These are phyloP conservation scores for Tiliacea citrago DNA, from an alignment of 2,888 invertebrate species.

Conservation along the genomic window DNA sequence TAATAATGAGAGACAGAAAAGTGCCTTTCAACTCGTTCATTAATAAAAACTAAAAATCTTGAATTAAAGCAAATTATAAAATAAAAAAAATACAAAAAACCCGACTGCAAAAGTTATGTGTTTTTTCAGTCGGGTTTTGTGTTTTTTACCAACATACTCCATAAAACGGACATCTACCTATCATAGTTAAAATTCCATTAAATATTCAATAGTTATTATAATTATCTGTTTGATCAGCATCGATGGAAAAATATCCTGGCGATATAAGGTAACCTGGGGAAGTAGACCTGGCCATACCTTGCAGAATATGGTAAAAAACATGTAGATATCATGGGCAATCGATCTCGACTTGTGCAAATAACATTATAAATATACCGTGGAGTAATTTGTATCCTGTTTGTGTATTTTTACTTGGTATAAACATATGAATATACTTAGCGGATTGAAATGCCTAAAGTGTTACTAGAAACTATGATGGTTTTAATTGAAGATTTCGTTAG, in stretches of 20 bases:
- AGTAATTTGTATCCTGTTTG: slow-evolving; percentile 15
- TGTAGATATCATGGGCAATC: slow-evolving; percentile 39
- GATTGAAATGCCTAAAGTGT: not conserved
- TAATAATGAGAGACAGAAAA: too few species aligned
- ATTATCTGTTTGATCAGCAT: slow-evolving; percentile 55
- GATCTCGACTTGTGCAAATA: slow-evolving; percentile 44
- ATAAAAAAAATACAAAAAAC: too few species aligned
- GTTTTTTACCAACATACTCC: slow-evolving; percentile 4
- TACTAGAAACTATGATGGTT: not conserved
- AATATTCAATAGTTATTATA: slow-evolving; percentile 60
- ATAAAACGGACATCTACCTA: slow-evolving; percentile 37
- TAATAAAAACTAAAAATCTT: too few species aligned
- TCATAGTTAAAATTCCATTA: slow-evolving; percentile 44
- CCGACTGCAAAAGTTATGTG: too few species aligned
- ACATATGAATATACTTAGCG: not conserved
- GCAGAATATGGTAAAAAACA: slow-evolving; percentile 30
- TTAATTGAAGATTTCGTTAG: not conserved
- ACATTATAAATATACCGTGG: slow-evolving; percentile 33
- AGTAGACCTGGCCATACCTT: slow-evolving; percentile 37
- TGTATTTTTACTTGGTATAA: not conserved
- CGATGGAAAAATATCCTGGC: slow-evolving; percentile 38
- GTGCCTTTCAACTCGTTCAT: too few species aligned
- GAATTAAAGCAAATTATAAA: too few species aligned
- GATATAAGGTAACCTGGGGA: slow-evolving; percentile 51
- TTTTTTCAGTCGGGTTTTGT: too few species aligned